Percentiles rank a stretch among this genome's conserved stretches.
Evolutionary conservation across 2,888 invertebrate genomes (phyloP).

Genomic region (Teleogryllus oceanicus): DNA sequence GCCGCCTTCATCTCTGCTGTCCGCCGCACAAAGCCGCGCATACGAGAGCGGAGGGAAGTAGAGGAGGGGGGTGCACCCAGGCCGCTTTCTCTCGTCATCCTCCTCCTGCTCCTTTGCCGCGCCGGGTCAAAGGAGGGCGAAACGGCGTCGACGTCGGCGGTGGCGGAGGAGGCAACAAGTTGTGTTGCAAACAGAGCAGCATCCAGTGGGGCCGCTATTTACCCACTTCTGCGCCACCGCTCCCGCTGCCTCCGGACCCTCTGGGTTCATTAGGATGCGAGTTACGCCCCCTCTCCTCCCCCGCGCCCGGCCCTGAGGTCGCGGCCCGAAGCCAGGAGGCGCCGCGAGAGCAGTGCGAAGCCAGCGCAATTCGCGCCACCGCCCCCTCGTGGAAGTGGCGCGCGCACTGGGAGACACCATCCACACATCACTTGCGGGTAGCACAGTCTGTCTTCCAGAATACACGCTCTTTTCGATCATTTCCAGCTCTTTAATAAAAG

Average conservation of each 20-base stretch:
- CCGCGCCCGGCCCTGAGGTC: not conserved
- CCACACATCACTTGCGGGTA: too few relatives aligned
- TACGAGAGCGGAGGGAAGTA: too few relatives aligned
- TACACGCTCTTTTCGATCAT: too few relatives aligned
- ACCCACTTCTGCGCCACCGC: not conserved
- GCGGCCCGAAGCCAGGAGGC: not conserved
- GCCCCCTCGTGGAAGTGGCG: too few relatives aligned
- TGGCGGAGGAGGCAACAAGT: not conserved
- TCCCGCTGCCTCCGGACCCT: not conserved
- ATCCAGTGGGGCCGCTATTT: not conserved
- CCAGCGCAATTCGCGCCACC: too few relatives aligned
- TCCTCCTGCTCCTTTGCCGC: not conserved
- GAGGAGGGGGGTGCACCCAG: not conserved
- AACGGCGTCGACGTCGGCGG: not conserved
- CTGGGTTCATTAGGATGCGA: conserved; percentile 18
- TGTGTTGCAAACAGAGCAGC: not conserved
- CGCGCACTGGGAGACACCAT: too few relatives aligned
- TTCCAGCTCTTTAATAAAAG: too few relatives aligned
- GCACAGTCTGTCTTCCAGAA: too few relatives aligned
- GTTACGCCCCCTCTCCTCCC: not conserved
- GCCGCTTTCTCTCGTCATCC: not conserved
- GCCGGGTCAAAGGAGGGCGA: not conserved
- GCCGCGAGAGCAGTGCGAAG: too few relatives aligned
- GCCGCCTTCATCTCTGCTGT: not conserved
- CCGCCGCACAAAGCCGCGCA: not conserved